Evolutionary conservation across 1,140 invertebrate species (phyloP), one percentile per base, ranked within the genome.

Genomic region (Drosophila watanabei): DNA sequence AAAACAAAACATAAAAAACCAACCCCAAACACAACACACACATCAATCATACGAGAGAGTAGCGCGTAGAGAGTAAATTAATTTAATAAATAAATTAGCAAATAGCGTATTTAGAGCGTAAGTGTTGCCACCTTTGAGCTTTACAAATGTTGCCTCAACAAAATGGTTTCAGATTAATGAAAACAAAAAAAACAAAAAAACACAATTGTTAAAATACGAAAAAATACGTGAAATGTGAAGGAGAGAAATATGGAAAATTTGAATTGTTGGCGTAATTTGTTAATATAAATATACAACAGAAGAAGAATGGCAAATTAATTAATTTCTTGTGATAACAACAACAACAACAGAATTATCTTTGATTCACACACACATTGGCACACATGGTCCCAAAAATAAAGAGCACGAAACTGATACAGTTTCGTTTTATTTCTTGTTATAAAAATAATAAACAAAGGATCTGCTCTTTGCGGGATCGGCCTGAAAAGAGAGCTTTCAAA

Each of bases 91-190:
- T 39, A 62, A 52, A 43, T 30, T 71, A 71, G 64, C 37, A 28
- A 71, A 51, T 69, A 46, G 66, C 56, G 10, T 80, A 54, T 9
- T 5, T 56, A 88, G 86, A 30, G 20, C 48, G 16, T 90, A 90
- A 90, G 86, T 90, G 86, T 90, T 90, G 87, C 80, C 82, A 90
- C 82, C 86, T 86, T 86, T 90, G 86, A 90, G 86, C 86, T 90
- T 90, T 90, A 90, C 86, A 91, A 79, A 79, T 90, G 86, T 90
- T 90, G 86, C 86, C 86, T 90, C 86, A 90, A 90, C 82, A 79
- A 57, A 57, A 91, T 87, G 86, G 86, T 90, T 90, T 90, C 86
- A 89, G 60, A 69, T 82, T 68, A 61, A 60, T 78, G 72, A 86
- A 81, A 82, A 88, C 77, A 56, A 63, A 86, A 77, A 86, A 68